Conservation (phyloP, 2,113 vertebrate genomes). For the Myotis brandtii region DNA sequence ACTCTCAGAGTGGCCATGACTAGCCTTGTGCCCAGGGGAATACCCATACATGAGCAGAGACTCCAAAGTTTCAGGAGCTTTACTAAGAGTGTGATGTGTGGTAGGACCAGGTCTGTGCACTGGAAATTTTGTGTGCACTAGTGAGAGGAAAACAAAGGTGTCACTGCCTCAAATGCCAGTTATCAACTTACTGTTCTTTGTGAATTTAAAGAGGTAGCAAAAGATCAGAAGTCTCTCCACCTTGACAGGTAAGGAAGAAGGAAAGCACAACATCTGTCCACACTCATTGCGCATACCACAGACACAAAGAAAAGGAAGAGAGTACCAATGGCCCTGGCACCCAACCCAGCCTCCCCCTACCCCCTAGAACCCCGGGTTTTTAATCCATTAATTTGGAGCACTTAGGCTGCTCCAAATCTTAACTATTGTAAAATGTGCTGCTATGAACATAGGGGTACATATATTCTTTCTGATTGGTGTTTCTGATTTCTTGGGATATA, state of each 20-base stretch:
- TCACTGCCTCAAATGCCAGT: constrained; percentile 87
- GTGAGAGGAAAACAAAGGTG: constrained; percentile 81
- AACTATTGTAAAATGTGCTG: too few species aligned
- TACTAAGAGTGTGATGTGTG: not conserved
- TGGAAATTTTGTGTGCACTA: constrained; percentile 47
- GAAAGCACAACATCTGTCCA: constrained; percentile 86
- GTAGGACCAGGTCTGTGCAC: not conserved
- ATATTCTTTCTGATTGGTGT: too few species aligned
- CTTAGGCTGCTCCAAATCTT: too few species aligned
- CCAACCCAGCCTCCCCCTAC: constrained; percentile 87
- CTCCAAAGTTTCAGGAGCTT: not conserved
- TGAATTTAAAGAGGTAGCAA: constrained; percentile 98
- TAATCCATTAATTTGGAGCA: too few species aligned
- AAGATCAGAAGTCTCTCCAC: constrained; percentile 81
- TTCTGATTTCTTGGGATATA: too few species aligned
- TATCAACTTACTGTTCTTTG: constrained; percentile 90
- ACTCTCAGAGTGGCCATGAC: not conserved
- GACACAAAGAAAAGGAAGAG: constrained; percentile 83
- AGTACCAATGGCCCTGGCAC: constrained; percentile 90
- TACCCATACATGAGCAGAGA: not conserved
- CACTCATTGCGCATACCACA: constrained; percentile 82
- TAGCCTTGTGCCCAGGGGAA: too few species aligned
- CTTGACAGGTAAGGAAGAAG: constrained; percentile 73
- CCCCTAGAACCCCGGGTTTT: constrained; percentile 82
- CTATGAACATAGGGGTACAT: too few species aligned